Evolutionary conservation across 1,140 invertebrate species (phyloP), one percentile per base, ranked within the genome.

Genomic region (Galendromus occidentalis): DNA sequence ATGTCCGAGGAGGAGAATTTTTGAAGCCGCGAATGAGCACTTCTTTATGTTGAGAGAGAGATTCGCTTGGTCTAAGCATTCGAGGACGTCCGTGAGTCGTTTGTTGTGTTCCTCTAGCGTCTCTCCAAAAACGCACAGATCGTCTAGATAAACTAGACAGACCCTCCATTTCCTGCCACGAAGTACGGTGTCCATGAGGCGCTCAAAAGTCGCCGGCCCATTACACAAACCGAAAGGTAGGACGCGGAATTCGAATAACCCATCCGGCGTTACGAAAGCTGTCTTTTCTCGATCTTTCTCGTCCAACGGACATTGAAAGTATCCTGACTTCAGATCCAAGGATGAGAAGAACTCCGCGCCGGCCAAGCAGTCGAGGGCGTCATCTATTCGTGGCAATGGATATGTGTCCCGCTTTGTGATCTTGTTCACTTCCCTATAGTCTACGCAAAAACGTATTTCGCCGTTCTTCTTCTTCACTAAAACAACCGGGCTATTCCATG

Each of bases 301-400:
- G 59, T 72, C 68, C 1, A 76, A 64, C 1, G 73, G 28, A 68
- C 78, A 22, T 69, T 79, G 79, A 68, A 76, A 74, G 67, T 77
- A 82, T 0, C 79, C 80, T 18, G 71, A 72, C 0, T 69, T 69
- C 63, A 80, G 70, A 72, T 80, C 79, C 0, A 82, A 69, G 0
- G 73, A 72, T 0, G 72, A 71, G 66, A 79, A 81, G 28, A 74
- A 71, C 7, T 65, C 73, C 5, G 70, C 70, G 1, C 74, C 76
- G 0, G 67, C 25, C 0, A 81, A 66, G 4, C 63, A 66, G 30
- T 74, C 68, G 2, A 82, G 66, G 7, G 69, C 69, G 25, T 79
- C 76, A 17, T 79, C 74, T 22, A 81, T 78, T 6, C 71, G 42
- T 0, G 76, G 78, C 1, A 82, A 66, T 69, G 81, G 80, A 70